A percentile compares a stretch with the other conserved stretches of the same genome.
These are phyloP conservation scores for Tetragnatha montana DNA, from an alignment of 2,888 invertebrate species.

Conservation along the genomic window DNA sequence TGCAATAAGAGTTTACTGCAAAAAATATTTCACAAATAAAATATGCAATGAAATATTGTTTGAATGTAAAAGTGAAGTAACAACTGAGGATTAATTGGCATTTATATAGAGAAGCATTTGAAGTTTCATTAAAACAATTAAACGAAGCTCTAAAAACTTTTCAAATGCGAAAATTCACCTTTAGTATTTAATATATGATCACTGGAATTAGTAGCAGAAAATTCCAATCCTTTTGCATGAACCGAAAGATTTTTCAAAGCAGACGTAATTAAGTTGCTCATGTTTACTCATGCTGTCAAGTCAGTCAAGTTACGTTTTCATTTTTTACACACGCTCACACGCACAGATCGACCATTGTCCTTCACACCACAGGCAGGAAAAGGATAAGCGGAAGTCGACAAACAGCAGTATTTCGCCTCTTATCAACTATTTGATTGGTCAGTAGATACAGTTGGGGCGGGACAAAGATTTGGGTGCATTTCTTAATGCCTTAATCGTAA, in stretches of 20 bases:
- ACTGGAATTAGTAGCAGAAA: constrained; percentile 16
- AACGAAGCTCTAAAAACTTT: neutral
- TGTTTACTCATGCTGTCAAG: constrained; percentile 17
- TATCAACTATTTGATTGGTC: no score
- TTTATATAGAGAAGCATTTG: neutral
- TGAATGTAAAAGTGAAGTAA: no score
- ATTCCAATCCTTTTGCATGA: constrained; percentile 39
- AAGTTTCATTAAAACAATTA: neutral
- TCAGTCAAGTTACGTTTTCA: constrained; percentile 3
- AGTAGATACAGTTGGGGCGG: no score
- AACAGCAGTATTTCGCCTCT: no score
- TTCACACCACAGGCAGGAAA: no score
- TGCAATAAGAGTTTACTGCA: no score
- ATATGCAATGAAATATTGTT: no score
- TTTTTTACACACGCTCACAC: no score
- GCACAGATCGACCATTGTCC: no score
- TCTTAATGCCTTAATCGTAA: constrained; percentile 34
- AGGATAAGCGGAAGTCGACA: no score
- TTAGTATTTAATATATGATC: constrained; percentile 42
- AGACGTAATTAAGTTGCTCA: constrained; percentile 63
- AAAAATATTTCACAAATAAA: no score
- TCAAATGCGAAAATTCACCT: constrained; percentile 17
- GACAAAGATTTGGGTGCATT: neutral
- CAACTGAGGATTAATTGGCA: no score
- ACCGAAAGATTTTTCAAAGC: constrained; percentile 63